Evolutionary conservation across 2,888 invertebrate genomes (phyloP).

Genomic region (Eudemis profundana): DNA sequence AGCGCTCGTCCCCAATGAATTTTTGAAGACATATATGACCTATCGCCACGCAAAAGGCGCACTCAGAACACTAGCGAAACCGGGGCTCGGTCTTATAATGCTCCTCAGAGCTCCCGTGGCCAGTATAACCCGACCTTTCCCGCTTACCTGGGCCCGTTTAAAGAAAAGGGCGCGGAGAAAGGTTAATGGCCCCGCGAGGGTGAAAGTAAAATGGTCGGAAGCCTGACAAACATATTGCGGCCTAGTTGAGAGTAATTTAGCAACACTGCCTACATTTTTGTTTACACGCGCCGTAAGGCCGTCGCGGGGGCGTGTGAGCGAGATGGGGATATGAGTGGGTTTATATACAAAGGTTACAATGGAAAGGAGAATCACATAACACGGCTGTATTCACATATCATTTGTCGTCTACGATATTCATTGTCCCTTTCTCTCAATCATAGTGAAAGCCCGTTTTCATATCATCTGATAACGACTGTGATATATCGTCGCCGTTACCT

Average conservation of each 20-base stretch:
- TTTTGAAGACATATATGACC: not conserved
- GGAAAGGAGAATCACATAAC: no score
- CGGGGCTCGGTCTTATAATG: constrained; percentile 66
- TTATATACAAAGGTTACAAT: not conserved
- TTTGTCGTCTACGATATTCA: no score
- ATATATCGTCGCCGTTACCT: no score
- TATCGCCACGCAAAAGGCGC: not conserved
- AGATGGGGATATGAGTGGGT: not conserved
- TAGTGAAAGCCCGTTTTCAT: no score
- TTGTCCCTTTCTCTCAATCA: no score
- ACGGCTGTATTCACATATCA: no score
- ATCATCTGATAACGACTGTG: no score
- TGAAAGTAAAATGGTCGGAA: constrained; percentile 59
- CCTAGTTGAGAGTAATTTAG: constrained; percentile 70
- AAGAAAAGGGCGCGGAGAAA: constrained; percentile 55
- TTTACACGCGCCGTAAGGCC: constrained; percentile 25
- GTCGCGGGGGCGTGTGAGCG: not conserved
- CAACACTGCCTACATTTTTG: constrained; percentile 59
- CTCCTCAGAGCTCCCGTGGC: constrained; percentile 61
- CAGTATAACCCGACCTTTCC: constrained; percentile 53
- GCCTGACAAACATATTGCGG: constrained; percentile 63
- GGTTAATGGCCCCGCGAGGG: constrained; percentile 67
- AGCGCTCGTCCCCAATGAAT: not conserved
- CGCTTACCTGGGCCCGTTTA: constrained; percentile 48
- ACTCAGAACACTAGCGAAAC: constrained; percentile 64